Conservation (phyloP, 2,797 vertebrate genomes). For the Enteromius mattozi region DNA sequence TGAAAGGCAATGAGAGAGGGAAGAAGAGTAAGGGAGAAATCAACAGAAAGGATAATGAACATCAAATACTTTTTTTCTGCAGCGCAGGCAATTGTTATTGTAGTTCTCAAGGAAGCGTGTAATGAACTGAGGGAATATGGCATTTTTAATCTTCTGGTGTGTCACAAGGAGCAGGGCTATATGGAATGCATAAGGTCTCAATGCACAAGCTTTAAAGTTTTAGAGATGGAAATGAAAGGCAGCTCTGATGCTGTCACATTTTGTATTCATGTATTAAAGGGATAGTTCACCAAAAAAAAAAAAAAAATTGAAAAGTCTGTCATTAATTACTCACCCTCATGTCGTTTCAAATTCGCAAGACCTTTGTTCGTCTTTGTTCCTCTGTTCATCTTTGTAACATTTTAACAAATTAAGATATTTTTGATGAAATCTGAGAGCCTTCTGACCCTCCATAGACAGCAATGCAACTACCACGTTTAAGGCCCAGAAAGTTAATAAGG, state of each 20-base stretch:
- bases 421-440: background rate
- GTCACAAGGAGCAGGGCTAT: constrained; percentile 37
- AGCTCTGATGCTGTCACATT: background rate
- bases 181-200: constrained; percentile 24
- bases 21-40: constrained; percentile 61
- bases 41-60: constrained; percentile 77
- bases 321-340: too few species aligned
- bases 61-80: constrained; percentile 71
- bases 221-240: constrained; percentile 5
- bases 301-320: background rate
- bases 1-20: constrained; percentile 49
- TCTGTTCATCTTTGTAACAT: background rate
- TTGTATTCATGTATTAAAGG: background rate
- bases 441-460: background rate
- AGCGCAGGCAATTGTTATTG: constrained; percentile 72
- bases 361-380: background rate
- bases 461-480: background rate
- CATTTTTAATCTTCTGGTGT: constrained; percentile 68
- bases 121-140: constrained; percentile 76
- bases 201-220: background rate
- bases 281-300: background rate
- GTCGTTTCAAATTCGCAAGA: too few species aligned
- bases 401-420: background rate
- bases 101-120: constrained; percentile 76
- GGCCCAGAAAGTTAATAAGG: background rate